Conservation (phyloP, 2,888 invertebrate species). For the Lycaena phlaeas region DNA sequence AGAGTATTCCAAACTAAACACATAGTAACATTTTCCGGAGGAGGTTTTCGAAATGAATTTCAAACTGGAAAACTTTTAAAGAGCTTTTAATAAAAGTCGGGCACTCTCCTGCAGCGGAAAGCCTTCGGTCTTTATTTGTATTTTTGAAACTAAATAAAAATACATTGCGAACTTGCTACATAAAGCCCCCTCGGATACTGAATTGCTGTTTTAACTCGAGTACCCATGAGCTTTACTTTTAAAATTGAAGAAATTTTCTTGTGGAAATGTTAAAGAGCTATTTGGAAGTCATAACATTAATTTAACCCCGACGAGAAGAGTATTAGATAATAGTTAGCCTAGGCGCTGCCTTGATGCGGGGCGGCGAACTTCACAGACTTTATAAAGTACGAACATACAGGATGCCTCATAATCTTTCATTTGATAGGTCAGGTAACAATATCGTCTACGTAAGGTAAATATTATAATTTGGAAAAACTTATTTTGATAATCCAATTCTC, state of each 20-base stretch:
- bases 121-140: slow-evolving; percentile 12
- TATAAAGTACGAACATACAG: too few relatives aligned
- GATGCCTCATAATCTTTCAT: too few relatives aligned
- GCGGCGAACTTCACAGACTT: too few relatives aligned
- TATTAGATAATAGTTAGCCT: too few relatives aligned
- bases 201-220: not conserved
- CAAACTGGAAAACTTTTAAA: slow-evolving; percentile 14
- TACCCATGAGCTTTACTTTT: not conserved
- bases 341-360: too few relatives aligned
- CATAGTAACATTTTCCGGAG: slow-evolving; percentile 1
- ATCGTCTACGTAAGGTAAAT: too few relatives aligned
- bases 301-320: too few relatives aligned
- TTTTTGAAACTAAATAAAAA: slow-evolving; percentile 14
- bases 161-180: slow-evolving; percentile 13
- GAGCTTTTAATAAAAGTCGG: slow-evolving; percentile 12
- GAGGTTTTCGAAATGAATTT: slow-evolving; percentile 10
- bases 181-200: not conserved
- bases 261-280: not conserved
- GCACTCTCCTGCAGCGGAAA: slow-evolving; percentile 4
- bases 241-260: slow-evolving; percentile 4
- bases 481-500: too few relatives aligned
- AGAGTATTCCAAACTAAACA: slow-evolving; percentile 1
- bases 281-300: too few relatives aligned
- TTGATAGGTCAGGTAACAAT: too few relatives aligned
- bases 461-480: too few relatives aligned